Conservation (phyloP, 2,888 invertebrate species). For the Tineola bisselliella region DNA sequence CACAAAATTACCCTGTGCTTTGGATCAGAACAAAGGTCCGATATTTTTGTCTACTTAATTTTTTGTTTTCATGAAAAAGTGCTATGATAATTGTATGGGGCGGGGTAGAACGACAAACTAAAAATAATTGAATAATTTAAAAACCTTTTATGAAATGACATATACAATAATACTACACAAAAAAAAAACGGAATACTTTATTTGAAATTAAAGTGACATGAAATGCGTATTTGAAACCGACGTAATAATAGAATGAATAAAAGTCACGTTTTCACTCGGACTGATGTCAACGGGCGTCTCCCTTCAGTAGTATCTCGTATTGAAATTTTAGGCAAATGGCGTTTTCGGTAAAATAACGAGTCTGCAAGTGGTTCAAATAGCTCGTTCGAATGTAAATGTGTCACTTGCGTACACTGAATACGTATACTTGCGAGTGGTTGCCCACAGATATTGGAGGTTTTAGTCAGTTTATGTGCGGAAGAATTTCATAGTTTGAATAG, state of each 20-base stretch:
- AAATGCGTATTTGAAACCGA: neutral
- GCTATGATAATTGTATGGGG: too few species aligned
- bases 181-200: too few species aligned
- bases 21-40: too few species aligned
- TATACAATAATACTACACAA: too few species aligned
- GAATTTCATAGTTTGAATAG: neutral
- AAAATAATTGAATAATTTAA: too few species aligned
- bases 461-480: neutral
- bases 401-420: conserved; percentile 22
- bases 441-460: conserved; percentile 9
- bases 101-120: too few species aligned
- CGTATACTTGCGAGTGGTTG: conserved; percentile 12
- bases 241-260: neutral
- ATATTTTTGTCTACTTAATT: too few species aligned
- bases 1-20: too few species aligned
- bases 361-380: conserved; percentile 30
- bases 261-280: conserved; percentile 16
- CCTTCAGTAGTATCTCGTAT: conserved; percentile 34
- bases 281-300: conserved; percentile 22
- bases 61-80: too few species aligned
- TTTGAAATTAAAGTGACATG: neutral
- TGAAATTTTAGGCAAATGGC: conserved; percentile 45
- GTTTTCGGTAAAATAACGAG: conserved; percentile 34
- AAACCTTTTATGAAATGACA: too few species aligned
- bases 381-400: conserved; percentile 41